Conservation (phyloP, 2,888 invertebrate genomes). For the Arrhopalites spinosus region DNA sequence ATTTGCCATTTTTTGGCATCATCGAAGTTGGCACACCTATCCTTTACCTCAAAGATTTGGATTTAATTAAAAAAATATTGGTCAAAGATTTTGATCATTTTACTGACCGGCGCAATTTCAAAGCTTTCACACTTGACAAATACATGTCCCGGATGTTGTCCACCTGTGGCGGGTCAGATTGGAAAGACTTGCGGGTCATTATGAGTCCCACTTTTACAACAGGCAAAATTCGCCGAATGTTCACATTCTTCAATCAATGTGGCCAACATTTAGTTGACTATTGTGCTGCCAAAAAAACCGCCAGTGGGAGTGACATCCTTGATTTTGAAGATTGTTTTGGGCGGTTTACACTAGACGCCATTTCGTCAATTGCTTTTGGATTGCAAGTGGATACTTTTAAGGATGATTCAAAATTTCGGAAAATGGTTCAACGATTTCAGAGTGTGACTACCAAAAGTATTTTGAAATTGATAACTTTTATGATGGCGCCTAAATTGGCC, state of each 20-base stretch:
- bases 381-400: background rate
- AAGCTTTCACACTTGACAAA: background rate
- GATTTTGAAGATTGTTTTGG: slow-evolving; percentile 24
- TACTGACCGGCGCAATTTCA: slow-evolving; percentile 9
- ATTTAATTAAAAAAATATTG: slow-evolving; percentile 38
- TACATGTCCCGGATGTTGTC: slow-evolving; percentile 7
- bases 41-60: slow-evolving; percentile 38
- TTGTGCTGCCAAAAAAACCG: background rate
- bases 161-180: slow-evolving; percentile 19
- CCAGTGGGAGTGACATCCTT: background rate
- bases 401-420: background rate
- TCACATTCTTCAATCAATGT: slow-evolving; percentile 23
- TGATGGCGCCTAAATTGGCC: slow-evolving; percentile 1
- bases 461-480: background rate
- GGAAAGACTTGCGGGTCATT: slow-evolving; percentile 28
- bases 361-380: slow-evolving; percentile 20
- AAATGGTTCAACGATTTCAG: slow-evolving; percentile 9
- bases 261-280: slow-evolving; percentile 9
- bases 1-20: too few relatives aligned
- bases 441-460: background rate
- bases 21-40: slow-evolving; percentile 12
- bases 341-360: slow-evolving; percentile 8
- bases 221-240: slow-evolving; percentile 26
- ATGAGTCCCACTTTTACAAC: slow-evolving; percentile 35
- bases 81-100: slow-evolving; percentile 49